Evolutionary conservation across 2,113 vertebrate genomes (phyloP), one percentile per base, ranked within the genome.

Genomic region (Oncorhynchus masou): DNA sequence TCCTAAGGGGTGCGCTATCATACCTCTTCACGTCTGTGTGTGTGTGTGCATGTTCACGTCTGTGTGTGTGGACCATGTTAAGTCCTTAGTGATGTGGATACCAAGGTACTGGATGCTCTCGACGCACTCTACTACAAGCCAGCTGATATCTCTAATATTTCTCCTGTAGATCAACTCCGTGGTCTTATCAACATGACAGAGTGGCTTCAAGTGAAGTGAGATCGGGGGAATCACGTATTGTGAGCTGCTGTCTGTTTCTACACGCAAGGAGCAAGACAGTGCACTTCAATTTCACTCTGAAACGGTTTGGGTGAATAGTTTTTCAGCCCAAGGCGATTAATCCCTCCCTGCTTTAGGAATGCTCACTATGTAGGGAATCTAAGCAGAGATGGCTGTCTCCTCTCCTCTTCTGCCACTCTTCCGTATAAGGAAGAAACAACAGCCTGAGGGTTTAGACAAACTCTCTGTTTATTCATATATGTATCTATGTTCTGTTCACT

Each of bases 321-420:
- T 16, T 76, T 67, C 15, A 24, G 51, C 73, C 54, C 49, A 20
- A 2, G 57, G 69, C 8, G n/a, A 68, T 25, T 25, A 9, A 70
- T 25, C 69, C 62, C 48, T 64, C 71, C 22, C 57, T 66, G 67
- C 67, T 67, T 2, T 8, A 72, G 80, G 80, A 82, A 88, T 87
- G 80, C 66, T 72, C 78, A 79, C 74, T 77, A 85, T 77, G 80
- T 70, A 6, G 74, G 74, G 78, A 84, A 86, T 84, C 60, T 62
- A n/a, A 49, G 39, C 59, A 59, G 66, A 71, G 74, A 78, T 49
- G 29, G 54, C 75, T 57, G 39, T 66, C 70, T 29, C 54, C 71
- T 54, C 48, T 57, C 34, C 49, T 60, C 12, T 29, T 39, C 57
- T n/a, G 49, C 11, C 39, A 6, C 31, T 34, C 49, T 75, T 66